Percentiles rank a stretch among this genome's conserved stretches.
These are phyloP conservation scores for Dendrocincla tyrannina DNA, from an alignment of 2,797 vertebrate species.

Conservation along the genomic window DNA sequence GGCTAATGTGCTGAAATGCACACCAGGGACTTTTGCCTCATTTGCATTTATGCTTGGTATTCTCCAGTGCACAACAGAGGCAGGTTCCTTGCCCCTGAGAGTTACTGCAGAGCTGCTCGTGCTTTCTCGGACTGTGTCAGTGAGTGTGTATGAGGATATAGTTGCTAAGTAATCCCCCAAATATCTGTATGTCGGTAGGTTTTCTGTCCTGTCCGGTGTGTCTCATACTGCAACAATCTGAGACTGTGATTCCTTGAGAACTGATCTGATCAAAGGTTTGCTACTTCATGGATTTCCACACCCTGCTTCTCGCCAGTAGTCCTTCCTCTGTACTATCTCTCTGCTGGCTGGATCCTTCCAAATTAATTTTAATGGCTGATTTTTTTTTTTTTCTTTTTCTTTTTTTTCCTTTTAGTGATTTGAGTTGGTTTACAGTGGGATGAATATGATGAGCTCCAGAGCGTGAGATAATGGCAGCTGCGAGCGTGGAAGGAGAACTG, in stretches of 20 bases:
- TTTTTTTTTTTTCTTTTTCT: background rate
- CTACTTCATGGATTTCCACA: background rate
- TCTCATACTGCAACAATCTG: background rate
- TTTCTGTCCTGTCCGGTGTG: background rate
- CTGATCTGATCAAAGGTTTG: background rate
- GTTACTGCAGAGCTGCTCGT: background rate
- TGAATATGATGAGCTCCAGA: background rate
- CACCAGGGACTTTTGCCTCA: background rate
- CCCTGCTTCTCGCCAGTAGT: background rate
- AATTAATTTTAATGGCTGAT: background rate
- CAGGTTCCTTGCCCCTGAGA: background rate
- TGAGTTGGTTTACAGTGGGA: background rate
- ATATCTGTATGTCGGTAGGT: background rate
- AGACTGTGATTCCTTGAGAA: background rate
- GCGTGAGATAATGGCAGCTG: background rate
- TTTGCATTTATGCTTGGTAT: background rate
- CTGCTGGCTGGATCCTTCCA: background rate
- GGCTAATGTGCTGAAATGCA: background rate
- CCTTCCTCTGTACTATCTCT: background rate
- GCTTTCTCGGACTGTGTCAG: background rate
- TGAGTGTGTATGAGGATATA: background rate
- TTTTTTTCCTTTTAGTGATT: background rate
- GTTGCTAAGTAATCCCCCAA: background rate
- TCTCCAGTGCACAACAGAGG: background rate
- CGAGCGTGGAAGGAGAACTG: background rate